Conservation (phyloP, 2,888 invertebrate species). For the Chrysolina oricalcia region DNA sequence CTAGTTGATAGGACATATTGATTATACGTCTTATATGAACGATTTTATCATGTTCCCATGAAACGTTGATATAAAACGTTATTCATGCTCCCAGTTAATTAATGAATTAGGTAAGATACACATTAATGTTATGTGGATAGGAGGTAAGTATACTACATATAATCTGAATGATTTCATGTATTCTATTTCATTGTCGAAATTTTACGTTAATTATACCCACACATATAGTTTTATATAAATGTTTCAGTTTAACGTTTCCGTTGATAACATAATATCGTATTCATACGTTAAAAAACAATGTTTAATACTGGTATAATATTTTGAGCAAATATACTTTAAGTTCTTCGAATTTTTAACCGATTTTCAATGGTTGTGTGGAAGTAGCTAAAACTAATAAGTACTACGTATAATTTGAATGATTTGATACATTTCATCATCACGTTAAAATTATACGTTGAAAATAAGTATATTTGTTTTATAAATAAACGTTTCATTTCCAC, state of each 20-base stretch:
- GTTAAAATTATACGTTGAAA: no score
- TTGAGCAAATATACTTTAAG: background rate
- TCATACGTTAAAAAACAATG: background rate
- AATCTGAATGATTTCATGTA: background rate
- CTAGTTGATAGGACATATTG: background rate
- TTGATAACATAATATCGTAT: no score
- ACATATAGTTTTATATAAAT: background rate
- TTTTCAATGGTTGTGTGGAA: no score
- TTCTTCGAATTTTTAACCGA: no score
- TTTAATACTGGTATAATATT: background rate
- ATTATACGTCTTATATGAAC: background rate
- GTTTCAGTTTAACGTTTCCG: background rate
- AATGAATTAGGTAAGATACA: background rate
- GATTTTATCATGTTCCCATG: background rate
- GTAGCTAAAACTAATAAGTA: no score
- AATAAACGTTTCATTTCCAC: no score
- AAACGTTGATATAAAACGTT: background rate
- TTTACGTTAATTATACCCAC: no score
- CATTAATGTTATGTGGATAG: background rate
- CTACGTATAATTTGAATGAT: no score
- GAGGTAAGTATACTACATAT: background rate
- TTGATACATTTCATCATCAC: no score
- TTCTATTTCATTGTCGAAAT: no score
- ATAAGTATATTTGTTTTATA: no score
- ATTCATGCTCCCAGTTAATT: background rate